Percentiles rank a stretch among this genome's conserved stretches.
Evolutionary conservation across 2,113 vertebrate species (phyloP).

Genomic region (Equus przewalskii): DNA sequence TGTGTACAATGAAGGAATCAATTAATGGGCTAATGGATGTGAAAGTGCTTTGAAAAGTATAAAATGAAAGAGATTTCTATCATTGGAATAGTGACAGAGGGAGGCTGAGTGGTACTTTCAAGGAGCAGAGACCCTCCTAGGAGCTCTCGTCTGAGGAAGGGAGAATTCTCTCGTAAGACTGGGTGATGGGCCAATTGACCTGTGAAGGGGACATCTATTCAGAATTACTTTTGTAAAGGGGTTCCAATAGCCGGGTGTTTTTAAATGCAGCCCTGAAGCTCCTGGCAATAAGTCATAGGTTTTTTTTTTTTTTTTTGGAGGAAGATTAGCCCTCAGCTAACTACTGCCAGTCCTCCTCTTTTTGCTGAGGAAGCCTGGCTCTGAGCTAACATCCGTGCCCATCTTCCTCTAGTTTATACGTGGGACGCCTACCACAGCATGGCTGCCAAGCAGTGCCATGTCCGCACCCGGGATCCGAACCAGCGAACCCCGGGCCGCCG

Average conservation of each 20-base stretch:
- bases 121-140: background rate
- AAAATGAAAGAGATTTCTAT: conserved; percentile 67
- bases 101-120: conserved; percentile 6
- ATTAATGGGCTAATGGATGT: conserved; percentile 67
- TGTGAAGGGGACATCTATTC: background rate
- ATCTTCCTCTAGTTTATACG: too few species aligned
- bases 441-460: too few species aligned
- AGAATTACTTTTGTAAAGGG: background rate
- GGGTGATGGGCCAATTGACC: background rate
- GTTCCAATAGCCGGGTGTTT: background rate
- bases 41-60: conserved; percentile 58
- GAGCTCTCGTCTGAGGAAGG: background rate
- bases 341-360: too few species aligned
- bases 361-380: too few species aligned
- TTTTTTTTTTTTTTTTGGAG: background rate
- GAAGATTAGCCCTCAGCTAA: too few species aligned
- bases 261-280: background rate
- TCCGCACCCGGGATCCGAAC: too few species aligned
- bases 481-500: too few species aligned
- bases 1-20: conserved; percentile 55
- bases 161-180: background rate
- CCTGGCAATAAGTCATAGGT: background rate
- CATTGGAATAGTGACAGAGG: conserved; percentile 34
- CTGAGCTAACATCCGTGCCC: too few species aligned
- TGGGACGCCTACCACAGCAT: too few species aligned